Conservation (phyloP, 1,140 invertebrate genomes). For the Drosophila navojoa region DNA sequence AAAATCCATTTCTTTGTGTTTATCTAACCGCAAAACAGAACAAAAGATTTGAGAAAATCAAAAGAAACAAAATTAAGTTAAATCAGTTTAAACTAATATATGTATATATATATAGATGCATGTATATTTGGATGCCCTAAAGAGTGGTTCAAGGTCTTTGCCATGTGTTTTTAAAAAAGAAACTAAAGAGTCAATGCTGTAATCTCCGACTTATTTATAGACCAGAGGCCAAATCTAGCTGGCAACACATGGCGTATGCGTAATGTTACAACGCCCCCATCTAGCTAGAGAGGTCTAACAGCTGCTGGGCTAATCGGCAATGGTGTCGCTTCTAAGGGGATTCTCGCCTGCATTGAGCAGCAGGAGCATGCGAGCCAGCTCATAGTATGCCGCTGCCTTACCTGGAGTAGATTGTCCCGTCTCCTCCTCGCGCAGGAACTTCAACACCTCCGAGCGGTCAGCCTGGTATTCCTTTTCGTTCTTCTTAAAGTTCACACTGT, state of each 20-base stretch:
- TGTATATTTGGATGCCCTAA: neutral
- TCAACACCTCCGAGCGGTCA: constrained; percentile 95
- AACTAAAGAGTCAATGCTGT: constrained; percentile 2
- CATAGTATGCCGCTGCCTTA: constrained; percentile 83
- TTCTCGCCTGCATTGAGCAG: constrained; percentile 65
- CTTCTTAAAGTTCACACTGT: constrained; percentile 97
- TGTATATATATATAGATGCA: neutral
- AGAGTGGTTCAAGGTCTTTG: constrained; percentile 67
- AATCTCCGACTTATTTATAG: constrained; percentile 23
- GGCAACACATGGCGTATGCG: constrained; percentile 20
- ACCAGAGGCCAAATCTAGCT: constrained; percentile 17
- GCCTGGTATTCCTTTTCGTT: constrained; percentile 95
- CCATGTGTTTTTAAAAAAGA: constrained; percentile 66
- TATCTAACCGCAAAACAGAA: constrained; percentile 44
- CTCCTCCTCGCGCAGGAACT: constrained; percentile 95
- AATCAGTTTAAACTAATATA: constrained; percentile 6
- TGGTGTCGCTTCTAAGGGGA: constrained; percentile 57
- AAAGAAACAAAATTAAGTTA: constrained; percentile 38
- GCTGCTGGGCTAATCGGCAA: constrained; percentile 45
- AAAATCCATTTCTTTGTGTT: constrained; percentile 74
- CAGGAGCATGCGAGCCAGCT: constrained; percentile 69
- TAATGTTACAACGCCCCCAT: constrained; percentile 24
- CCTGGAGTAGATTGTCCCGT: constrained; percentile 91
- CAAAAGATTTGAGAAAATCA: constrained; percentile 42
- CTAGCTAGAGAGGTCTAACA: neutral